These are phyloP conservation scores for Echiichthys vipera DNA, from an alignment of 2,797 vertebrate genomes.

Conservation along the genomic window DNA sequence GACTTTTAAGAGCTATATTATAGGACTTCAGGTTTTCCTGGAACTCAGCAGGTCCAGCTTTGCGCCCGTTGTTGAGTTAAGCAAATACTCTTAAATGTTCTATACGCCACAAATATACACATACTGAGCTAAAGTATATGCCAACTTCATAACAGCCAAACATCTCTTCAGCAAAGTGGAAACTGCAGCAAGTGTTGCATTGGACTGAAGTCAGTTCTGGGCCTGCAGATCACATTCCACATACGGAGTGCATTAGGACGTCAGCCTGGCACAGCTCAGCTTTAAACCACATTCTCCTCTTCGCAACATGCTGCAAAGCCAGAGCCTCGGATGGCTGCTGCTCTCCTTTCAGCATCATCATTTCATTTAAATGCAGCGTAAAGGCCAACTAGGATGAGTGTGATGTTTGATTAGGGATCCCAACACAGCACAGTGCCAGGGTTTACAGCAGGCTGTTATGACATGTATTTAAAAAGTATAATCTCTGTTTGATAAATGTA, in stretches of 20 bases:
- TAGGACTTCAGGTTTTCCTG: slow-evolving; percentile 3
- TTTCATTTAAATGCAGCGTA: slow-evolving; percentile 1
- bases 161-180: slow-evolving; percentile 39
- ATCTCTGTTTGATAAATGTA: too few relatives aligned
- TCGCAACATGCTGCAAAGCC: slow-evolving; percentile 5
- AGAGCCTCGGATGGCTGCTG: slow-evolving; percentile 10
- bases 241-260: slow-evolving; percentile 81
- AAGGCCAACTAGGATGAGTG: neutral
- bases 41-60: neutral
- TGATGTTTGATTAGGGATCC: slow-evolving; percentile 5
- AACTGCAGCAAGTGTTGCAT: slow-evolving; percentile 65
- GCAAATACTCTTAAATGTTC: neutral
- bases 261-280: slow-evolving; percentile 48
- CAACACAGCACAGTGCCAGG: neutral
- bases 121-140: slow-evolving; percentile 1
- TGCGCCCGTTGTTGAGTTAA: neutral
- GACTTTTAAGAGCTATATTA: neutral
- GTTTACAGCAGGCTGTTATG: neutral
- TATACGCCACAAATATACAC: neutral
- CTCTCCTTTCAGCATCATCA: neutral
- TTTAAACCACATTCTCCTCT: slow-evolving; percentile 49
- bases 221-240: slow-evolving; percentile 81
- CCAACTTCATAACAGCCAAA: slow-evolving; percentile 16
- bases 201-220: slow-evolving; percentile 67
- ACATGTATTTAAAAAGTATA: neutral